Evolutionary conservation across 2,113 vertebrate genomes (phyloP).

Genomic region (Talpa occidentalis): DNA sequence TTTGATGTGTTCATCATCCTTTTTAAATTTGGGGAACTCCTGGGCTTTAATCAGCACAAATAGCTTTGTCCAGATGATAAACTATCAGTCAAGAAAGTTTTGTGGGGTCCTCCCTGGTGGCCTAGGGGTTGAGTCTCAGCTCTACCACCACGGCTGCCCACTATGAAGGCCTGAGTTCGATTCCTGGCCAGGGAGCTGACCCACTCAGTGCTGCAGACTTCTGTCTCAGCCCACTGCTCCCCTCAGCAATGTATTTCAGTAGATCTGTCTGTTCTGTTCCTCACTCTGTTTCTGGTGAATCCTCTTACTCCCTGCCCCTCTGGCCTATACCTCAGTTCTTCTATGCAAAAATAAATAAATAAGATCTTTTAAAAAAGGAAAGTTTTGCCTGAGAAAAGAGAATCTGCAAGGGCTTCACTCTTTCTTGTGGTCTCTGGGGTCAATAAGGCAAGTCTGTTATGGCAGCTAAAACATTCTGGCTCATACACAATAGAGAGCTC

Average conservation of each 20-base stretch:
- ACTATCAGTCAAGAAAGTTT: not conserved
- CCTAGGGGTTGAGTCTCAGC: no score
- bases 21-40: not conserved
- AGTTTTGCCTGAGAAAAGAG: not conserved
- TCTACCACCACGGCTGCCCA: no score
- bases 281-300: no score
- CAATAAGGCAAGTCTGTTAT: not conserved
- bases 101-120: not conserved
- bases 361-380: not conserved
- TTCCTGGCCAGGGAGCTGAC: no score
- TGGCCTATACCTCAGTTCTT: no score
- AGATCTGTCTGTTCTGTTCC: no score
- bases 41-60: not conserved
- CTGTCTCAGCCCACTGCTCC: no score
- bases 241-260: no score
- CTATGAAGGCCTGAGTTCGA: no score
- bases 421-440: not conserved
- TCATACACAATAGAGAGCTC: not conserved
- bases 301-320: no score
- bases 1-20: not conserved
- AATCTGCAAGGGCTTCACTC: not conserved
- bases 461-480: not conserved
- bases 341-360: no score
- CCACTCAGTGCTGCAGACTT: no score
- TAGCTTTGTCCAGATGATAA: not conserved